Conservation (phyloP, 2,888 invertebrate genomes). For the Magallana nippona region DNA sequence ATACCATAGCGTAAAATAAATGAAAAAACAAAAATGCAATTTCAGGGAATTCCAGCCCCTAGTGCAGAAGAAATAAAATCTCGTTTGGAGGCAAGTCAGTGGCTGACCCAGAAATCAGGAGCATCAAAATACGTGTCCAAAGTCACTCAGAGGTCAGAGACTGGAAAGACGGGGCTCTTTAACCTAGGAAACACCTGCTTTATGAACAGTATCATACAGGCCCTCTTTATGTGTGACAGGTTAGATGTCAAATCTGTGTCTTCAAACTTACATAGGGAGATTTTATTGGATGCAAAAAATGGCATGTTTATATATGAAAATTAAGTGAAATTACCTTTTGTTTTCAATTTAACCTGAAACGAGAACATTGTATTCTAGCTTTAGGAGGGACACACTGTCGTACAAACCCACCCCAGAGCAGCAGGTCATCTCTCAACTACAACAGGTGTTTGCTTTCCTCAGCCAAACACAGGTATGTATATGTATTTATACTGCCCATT, state of each 20-base stretch:
- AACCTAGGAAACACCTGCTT: slow-evolving; percentile 94
- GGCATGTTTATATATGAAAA: no score
- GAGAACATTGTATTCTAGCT: slow-evolving; percentile 58
- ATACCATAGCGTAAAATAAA: no score
- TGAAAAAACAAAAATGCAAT: background rate
- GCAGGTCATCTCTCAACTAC: slow-evolving; percentile 85
- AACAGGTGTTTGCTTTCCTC: slow-evolving; percentile 85
- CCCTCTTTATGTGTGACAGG: slow-evolving; percentile 89
- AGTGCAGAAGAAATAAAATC: slow-evolving; percentile 65
- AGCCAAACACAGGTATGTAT: slow-evolving; percentile 69
- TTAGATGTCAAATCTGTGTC: slow-evolving; percentile 54
- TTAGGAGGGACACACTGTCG: slow-evolving; percentile 68
- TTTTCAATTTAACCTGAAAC: no score
- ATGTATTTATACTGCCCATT: no score
- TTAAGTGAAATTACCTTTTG: no score
- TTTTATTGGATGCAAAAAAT: no score
- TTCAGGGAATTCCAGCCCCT: slow-evolving; percentile 71
- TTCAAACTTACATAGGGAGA: no score
- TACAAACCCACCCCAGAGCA: slow-evolving; percentile 79
- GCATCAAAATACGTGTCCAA: slow-evolving; percentile 55
- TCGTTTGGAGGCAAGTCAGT: slow-evolving; percentile 66
- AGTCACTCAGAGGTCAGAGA: slow-evolving; percentile 73
- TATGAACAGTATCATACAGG: slow-evolving; percentile 93
- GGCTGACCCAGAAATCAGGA: slow-evolving; percentile 65
- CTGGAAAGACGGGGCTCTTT: slow-evolving; percentile 86